Percentiles rank a stretch among this genome's conserved stretches.
Conservation (phyloP, 2,888 invertebrate genomes). For the Drosophila incognita region DNA sequence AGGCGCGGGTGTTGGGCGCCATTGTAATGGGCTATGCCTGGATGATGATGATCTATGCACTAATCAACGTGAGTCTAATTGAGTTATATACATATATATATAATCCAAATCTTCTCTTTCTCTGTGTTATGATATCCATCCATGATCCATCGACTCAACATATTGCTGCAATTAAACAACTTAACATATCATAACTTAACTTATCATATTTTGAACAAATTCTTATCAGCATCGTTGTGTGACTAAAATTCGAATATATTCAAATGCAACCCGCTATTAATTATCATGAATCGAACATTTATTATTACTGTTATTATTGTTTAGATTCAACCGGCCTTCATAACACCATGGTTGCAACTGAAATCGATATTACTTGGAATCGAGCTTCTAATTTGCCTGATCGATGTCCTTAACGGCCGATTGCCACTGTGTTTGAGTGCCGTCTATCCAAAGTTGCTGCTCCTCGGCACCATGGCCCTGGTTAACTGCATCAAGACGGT, state of each 20-base stretch:
- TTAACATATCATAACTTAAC: too few relatives aligned
- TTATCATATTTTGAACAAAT: too few relatives aligned
- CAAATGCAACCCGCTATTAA: too few relatives aligned
- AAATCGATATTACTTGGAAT: slow-evolving; percentile 9
- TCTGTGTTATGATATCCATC: too few relatives aligned
- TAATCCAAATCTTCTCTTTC: too few relatives aligned
- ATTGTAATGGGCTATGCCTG: slow-evolving; percentile 24
- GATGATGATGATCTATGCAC: slow-evolving; percentile 42
- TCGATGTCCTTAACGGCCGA: slow-evolving; percentile 19
- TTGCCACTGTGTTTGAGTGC: not conserved
- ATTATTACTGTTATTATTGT: not conserved
- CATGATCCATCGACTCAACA: too few relatives aligned
- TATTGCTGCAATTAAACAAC: too few relatives aligned
- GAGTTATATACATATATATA: not conserved
- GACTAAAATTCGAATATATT: too few relatives aligned
- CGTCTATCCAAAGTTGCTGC: slow-evolving; percentile 14
- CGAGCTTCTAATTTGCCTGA: slow-evolving; percentile 25
- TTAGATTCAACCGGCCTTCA: slow-evolving; percentile 29
- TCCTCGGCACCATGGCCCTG: slow-evolving; percentile 24
- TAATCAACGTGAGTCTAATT: slow-evolving; percentile 34
- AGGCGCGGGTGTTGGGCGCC: slow-evolving; percentile 32
- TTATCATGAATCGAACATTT: too few relatives aligned
- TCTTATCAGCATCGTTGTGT: too few relatives aligned
- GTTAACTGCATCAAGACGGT: slow-evolving; percentile 42
- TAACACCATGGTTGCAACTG: slow-evolving; percentile 52